These are phyloP conservation scores for Alligator mississippiensis DNA, from an alignment of 2,113 vertebrate genomes.

Conservation along the genomic window DNA sequence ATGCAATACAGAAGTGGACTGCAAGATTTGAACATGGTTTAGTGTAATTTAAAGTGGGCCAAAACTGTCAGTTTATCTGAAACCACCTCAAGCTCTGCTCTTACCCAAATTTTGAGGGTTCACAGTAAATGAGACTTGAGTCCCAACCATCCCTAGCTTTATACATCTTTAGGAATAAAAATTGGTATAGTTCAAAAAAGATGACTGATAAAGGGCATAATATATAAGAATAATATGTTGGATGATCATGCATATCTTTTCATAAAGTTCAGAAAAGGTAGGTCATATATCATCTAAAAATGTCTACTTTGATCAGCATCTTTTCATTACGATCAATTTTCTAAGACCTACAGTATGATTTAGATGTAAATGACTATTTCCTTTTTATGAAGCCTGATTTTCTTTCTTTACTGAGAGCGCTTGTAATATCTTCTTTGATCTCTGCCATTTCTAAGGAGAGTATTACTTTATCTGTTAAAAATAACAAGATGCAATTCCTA, in stretches of 20 bases:
- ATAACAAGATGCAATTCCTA: not conserved
- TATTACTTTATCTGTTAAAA: not conserved
- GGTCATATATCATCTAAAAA: not conserved
- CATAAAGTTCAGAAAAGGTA: not conserved
- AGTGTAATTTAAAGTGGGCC: not conserved
- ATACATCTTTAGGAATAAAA: not conserved
- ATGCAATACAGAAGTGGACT: not conserved
- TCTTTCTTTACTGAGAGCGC: not conserved
- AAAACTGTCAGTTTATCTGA: rapidly evolving
- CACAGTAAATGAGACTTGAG: not conserved
- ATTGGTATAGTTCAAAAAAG: not conserved
- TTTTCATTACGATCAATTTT: not conserved
- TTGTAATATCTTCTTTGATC: constrained; percentile 15
- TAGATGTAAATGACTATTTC: constrained; percentile 15
- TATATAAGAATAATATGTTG: not conserved
- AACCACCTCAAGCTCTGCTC: not conserved
- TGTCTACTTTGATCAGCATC: not conserved
- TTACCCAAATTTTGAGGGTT: not conserved
- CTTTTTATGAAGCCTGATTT: not conserved
- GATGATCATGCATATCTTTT: not conserved
- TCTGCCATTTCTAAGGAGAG: constrained; percentile 4
- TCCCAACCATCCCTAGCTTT: not conserved
- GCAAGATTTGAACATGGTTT: not conserved
- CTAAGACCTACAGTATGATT: not conserved
- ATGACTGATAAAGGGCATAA: not conserved